Conservation (phyloP, 2,888 invertebrate species). For the Oithona nana region DNA sequence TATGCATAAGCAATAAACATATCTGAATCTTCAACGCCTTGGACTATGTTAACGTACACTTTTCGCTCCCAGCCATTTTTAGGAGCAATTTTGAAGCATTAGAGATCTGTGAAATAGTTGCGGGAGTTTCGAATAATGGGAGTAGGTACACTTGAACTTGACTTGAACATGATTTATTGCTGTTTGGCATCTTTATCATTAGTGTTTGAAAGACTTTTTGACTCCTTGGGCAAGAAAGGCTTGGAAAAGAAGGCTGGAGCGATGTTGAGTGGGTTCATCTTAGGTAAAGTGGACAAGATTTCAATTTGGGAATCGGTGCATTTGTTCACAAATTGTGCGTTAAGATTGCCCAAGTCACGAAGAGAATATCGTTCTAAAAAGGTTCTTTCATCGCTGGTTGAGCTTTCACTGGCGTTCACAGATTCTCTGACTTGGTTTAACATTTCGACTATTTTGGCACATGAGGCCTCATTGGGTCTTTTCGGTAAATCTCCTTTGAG, state of each 20-base stretch:
- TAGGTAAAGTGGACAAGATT: background rate
- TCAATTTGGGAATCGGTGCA: background rate
- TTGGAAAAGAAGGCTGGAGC: background rate
- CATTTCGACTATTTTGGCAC: background rate
- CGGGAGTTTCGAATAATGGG: no score
- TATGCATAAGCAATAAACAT: no score
- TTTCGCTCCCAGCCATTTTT: no score
- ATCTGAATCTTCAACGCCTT: no score
- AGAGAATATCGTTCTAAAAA: background rate
- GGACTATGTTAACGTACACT: no score
- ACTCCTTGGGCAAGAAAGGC: no score
- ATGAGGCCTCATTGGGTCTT: background rate
- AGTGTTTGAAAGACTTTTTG: no score
- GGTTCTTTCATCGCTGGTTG: background rate
- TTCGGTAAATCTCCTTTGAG: background rate
- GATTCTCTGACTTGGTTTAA: background rate
- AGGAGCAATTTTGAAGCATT: no score
- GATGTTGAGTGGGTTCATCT: background rate
- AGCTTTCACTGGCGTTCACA: background rate
- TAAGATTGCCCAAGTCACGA: background rate
- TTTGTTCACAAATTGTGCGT: background rate
- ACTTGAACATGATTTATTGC: no score
- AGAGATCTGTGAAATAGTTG: no score
- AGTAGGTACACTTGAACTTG: no score
- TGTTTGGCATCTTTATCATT: no score